These are phyloP conservation scores for Drosophila histrio DNA, from an alignment of 2,888 invertebrate genomes.

Conservation along the genomic window DNA sequence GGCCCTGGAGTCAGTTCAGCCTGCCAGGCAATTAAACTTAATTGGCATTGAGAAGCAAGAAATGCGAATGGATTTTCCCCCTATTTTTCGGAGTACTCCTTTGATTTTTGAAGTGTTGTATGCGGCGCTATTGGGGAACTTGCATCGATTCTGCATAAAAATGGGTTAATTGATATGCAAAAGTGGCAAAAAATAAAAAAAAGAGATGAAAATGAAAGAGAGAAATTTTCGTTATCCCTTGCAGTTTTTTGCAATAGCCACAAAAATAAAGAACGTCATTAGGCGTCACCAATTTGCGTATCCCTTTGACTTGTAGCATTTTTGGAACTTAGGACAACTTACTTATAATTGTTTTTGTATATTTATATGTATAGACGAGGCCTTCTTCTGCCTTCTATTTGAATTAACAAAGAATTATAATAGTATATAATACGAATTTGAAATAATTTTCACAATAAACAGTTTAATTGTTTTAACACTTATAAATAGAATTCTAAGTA, in stretches of 20 bases:
- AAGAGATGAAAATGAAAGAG: neutral
- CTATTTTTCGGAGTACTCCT: conserved; percentile 24
- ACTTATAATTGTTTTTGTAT: neutral
- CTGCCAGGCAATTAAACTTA: conserved; percentile 72
- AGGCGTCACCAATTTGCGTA: neutral
- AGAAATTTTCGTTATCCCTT: conserved; percentile 2
- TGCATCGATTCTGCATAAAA: conserved; percentile 36
- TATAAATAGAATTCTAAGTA: no score
- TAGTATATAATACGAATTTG: no score
- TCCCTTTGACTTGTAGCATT: conserved; percentile 1
- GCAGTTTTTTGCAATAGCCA: conserved; percentile 5
- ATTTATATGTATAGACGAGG: no score
- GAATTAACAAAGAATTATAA: no score
- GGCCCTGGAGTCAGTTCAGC: conserved; percentile 40
- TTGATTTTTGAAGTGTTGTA: conserved; percentile 50
- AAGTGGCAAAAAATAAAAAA: conserved; percentile 15
- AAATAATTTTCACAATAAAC: no score
- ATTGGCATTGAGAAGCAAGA: conserved; percentile 68
- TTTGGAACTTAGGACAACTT: neutral
- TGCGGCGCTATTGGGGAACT: conserved; percentile 29
- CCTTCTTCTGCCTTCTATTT: no score
- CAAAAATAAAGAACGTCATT: neutral
- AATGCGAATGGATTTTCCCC: conserved; percentile 29
- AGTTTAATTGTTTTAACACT: no score
- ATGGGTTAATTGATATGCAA: conserved; percentile 59